A percentile compares a stretch with the other conserved stretches of the same genome.
Evolutionary conservation across 2,888 invertebrate species (phyloP).

Genomic region (Notodonta ziczac): DNA sequence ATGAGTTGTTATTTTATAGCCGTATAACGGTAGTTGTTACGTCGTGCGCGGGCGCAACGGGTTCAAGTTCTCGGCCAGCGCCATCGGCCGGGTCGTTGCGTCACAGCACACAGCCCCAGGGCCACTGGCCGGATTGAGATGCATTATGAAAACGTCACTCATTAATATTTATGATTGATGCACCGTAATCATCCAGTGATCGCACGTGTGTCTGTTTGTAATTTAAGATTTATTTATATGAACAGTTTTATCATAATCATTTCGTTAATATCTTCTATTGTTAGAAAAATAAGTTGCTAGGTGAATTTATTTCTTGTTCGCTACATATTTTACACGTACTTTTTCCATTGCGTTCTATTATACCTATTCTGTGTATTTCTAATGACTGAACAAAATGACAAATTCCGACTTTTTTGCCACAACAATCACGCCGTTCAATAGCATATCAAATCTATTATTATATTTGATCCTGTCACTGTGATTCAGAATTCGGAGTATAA

Average conservation of each 20-base stretch:
- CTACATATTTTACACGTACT: slow-evolving; percentile 28
- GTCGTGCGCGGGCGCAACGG: slow-evolving; percentile 52
- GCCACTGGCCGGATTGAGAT: slow-evolving; percentile 71
- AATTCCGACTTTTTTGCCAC: slow-evolving; percentile 57
- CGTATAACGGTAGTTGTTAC: slow-evolving; percentile 69
- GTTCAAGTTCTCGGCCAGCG: slow-evolving; percentile 76
- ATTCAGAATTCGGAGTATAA: slow-evolving; percentile 66
- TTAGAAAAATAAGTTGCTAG: slow-evolving; percentile 7
- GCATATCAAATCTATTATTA: slow-evolving; percentile 66
- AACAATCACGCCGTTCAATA: slow-evolving; percentile 60
- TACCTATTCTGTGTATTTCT: slow-evolving; percentile 40
- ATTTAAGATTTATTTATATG: slow-evolving; percentile 14
- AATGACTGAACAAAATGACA: slow-evolving; percentile 44
- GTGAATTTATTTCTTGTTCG: background rate
- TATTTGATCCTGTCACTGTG: slow-evolving; percentile 64
- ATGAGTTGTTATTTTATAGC: slow-evolving; percentile 69
- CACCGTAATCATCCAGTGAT: slow-evolving; percentile 6
- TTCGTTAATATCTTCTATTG: slow-evolving; percentile 15
- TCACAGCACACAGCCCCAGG: slow-evolving; percentile 53
- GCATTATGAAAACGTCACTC: slow-evolving; percentile 45
- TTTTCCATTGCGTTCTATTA: slow-evolving; percentile 34
- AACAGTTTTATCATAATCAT: slow-evolving; percentile 8
- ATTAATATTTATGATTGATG: slow-evolving; percentile 40
- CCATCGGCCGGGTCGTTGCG: slow-evolving; percentile 62
- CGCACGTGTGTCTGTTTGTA: slow-evolving; percentile 12